Conservation (phyloP, 1,140 invertebrate genomes). For the silkworm (Bombyx mori) region ASM3026992v2 NC_085107.1:9811501-9812000, state of each 20-base stretch:
- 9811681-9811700: slow-evolving; percentile 54
- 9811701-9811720: slow-evolving; percentile 89
- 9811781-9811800: slow-evolving; percentile 84
- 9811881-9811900: slow-evolving; percentile 88
- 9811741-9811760: slow-evolving; percentile 86
- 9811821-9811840: slow-evolving; percentile 91
- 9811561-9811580: no score
- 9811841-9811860: slow-evolving; percentile 93
- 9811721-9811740: slow-evolving; percentile 85
- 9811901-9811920: slow-evolving; percentile 66
- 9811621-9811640: no score
- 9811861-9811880: slow-evolving; percentile 90
- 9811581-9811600: no score
- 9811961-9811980: no score
- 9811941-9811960: no score
- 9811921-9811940: slow-evolving; percentile 40
- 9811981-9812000: no score
- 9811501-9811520: no score
- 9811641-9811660: no score
- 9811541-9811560: no score
- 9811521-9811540: no score
- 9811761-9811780: slow-evolving; percentile 82
- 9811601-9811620: no score
- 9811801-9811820: slow-evolving; percentile 90
- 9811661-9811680: no score